Conservation (phyloP, 2,797 vertebrate species). For the Hydrophis major region DNA sequence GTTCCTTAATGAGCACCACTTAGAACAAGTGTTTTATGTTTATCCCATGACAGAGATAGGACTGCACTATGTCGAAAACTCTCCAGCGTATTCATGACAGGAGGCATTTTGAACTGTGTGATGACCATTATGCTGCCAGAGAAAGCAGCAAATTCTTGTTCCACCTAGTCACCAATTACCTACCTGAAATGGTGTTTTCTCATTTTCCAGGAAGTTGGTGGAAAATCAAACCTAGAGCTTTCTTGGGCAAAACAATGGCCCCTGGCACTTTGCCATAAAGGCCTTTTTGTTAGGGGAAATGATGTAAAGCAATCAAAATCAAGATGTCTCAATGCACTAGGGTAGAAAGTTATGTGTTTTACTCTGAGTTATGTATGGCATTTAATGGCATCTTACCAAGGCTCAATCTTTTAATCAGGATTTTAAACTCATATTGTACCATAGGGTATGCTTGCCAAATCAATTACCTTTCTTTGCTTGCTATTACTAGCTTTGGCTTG, state of each 20-base stretch:
- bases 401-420: not conserved
- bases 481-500: not conserved
- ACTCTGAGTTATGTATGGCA: not conserved
- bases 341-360: not conserved
- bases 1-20: not conserved
- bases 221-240: not conserved
- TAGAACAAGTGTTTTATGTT: not conserved
- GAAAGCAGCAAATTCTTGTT: not conserved
- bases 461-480: not conserved
- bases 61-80: not conserved
- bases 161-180: not conserved
- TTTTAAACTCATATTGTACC: not conserved
- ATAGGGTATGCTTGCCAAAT: not conserved
- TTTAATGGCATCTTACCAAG: not conserved
- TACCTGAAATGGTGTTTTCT: not conserved
- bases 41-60: not conserved
- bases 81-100: not conserved
- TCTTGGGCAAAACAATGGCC: not conserved
- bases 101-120: not conserved
- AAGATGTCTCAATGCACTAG: not conserved
- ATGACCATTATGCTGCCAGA: not conserved
- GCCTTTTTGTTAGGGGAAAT: not conserved
- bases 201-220: not conserved
- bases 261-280: not conserved
- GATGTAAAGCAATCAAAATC: not conserved